Conservation (phyloP, 2,797 vertebrate genomes). For the Sylvia borin region DNA sequence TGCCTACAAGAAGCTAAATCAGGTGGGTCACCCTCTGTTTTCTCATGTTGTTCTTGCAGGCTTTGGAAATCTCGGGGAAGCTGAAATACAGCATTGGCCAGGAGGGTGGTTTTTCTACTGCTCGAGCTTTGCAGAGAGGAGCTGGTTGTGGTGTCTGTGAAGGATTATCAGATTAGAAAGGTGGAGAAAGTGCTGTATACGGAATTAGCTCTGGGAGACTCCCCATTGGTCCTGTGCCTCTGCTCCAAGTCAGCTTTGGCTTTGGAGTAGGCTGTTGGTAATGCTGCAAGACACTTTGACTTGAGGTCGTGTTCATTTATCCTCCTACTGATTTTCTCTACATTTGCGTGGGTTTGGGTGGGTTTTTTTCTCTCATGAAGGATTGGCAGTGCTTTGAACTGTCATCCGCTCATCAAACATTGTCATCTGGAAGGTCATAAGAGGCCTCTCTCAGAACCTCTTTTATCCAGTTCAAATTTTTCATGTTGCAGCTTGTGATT, state of each 20-base stretch:
- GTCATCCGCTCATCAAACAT: neutral
- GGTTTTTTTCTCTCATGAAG: slow-evolving; percentile 34
- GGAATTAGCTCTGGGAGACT: neutral
- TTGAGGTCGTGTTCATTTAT: slow-evolving; percentile 37
- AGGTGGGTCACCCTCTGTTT: neutral
- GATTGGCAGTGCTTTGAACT: slow-evolving; percentile 53
- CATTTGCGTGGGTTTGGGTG: neutral
- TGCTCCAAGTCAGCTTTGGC: neutral
- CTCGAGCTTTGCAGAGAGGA: neutral
- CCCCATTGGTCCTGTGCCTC: fast-evolving
- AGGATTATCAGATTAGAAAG: neutral
- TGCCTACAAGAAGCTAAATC: slow-evolving; percentile 56
- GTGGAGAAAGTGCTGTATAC: neutral
- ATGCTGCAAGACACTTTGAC: slow-evolving; percentile 57
- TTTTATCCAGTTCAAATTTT: neutral
- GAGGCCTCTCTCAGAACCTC: neutral
- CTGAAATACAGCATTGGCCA: neutral
- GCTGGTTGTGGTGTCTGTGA: neutral
- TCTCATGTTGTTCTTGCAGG: neutral
- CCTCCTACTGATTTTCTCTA: slow-evolving; percentile 57
- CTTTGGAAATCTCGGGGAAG: neutral
- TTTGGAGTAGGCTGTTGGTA: neutral
- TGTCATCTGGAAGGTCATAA: neutral
- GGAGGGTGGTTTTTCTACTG: neutral
- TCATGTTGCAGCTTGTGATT: neutral